Evolutionary conservation across 2,888 invertebrate species (phyloP).

Genomic region (Lobophora halterata): DNA sequence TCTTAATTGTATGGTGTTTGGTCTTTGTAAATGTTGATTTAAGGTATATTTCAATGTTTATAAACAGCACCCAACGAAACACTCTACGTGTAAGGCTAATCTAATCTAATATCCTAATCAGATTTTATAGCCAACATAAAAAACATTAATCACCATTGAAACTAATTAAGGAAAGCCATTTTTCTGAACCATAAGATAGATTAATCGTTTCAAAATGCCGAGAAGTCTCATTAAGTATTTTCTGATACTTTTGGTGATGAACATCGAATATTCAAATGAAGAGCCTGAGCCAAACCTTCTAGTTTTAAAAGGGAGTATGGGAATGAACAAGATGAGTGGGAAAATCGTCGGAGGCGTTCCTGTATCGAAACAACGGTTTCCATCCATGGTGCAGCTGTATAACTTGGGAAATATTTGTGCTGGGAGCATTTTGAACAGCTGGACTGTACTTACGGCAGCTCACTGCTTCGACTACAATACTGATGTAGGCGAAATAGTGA

Average conservation of each 20-base stretch:
- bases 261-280: slow-evolving; percentile 3
- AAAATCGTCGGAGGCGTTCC: slow-evolving; percentile 54
- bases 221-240: slow-evolving; percentile 2
- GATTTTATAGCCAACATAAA: slow-evolving; percentile 35
- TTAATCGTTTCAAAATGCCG: slow-evolving; percentile 11
- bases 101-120: slow-evolving; percentile 1
- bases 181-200: slow-evolving; percentile 5
- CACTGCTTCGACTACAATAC: slow-evolving; percentile 56
- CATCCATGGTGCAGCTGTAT: slow-evolving; percentile 51
- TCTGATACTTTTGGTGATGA: slow-evolving; percentile 5
- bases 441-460: slow-evolving; percentile 55
- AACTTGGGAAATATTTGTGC: slow-evolving; percentile 55
- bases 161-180: slow-evolving; percentile 17
- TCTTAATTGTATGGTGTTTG: too few relatives aligned
- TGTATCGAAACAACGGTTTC: slow-evolving; percentile 42
- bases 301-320: neutral
- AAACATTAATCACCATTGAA: slow-evolving; percentile 32
- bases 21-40: too few relatives aligned
- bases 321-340: slow-evolving; percentile 10
- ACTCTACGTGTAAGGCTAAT: too few relatives aligned
- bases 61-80: too few relatives aligned
- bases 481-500: slow-evolving; percentile 41
- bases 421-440: slow-evolving; percentile 55
- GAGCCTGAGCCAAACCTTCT: neutral
- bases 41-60: too few relatives aligned